Evolutionary conservation across 2,888 invertebrate species (phyloP).

Genomic region (Dicycla oo): DNA sequence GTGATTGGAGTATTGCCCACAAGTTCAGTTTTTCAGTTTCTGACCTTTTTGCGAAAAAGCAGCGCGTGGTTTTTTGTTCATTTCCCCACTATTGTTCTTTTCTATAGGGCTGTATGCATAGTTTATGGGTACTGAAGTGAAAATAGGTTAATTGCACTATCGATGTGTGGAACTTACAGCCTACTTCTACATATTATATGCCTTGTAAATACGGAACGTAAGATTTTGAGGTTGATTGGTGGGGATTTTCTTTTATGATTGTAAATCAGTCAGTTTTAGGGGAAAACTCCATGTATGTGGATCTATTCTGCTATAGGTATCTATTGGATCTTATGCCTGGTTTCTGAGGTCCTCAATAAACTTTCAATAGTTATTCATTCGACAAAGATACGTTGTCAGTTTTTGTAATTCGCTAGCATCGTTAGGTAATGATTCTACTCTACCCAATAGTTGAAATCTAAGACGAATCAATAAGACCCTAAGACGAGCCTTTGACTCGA

Average conservation of each 20-base stretch:
- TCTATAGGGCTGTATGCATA: constrained; percentile 37
- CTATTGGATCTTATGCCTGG: neutral
- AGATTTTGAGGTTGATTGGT: neutral
- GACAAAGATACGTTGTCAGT: neutral
- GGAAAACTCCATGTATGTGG: neutral
- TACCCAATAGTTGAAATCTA: neutral
- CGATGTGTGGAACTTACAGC: constrained; percentile 1
- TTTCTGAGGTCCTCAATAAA: neutral
- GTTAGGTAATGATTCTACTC: neutral
- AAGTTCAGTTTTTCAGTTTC: constrained; percentile 52
- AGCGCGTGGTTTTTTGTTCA: constrained; percentile 44
- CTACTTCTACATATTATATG: neutral
- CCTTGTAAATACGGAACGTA: neutral
- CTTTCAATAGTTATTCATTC: neutral
- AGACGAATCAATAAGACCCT: neutral
- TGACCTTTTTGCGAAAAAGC: constrained; percentile 48
- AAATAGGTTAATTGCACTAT: constrained; percentile 56
- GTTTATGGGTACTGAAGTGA: constrained; percentile 48
- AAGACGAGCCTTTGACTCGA: neutral
- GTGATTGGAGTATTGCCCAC: constrained; percentile 49
- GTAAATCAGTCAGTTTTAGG: neutral
- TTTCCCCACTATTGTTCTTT: constrained; percentile 58
- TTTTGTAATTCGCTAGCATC: neutral
- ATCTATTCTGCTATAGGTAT: neutral
- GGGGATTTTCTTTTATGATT: neutral